Percentiles rank a stretch among this genome's conserved stretches.
These are phyloP conservation scores for Agapornis roseicollis DNA, from an alignment of 2,113 vertebrate genomes.

Conservation along the genomic window DNA sequence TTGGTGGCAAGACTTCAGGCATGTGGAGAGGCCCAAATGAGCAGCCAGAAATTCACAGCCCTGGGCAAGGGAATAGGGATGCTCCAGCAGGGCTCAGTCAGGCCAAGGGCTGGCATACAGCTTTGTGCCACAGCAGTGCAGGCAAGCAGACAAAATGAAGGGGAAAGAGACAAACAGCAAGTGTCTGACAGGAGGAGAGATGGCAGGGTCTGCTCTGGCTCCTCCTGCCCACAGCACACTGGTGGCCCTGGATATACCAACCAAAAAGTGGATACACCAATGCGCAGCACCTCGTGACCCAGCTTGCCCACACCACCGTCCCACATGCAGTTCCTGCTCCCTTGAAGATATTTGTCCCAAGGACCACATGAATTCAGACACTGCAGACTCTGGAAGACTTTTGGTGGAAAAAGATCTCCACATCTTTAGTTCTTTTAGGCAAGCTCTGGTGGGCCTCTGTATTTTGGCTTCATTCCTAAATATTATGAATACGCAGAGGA, in stretches of 20 bases:
- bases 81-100: not conserved
- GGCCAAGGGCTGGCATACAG: not conserved
- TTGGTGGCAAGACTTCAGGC: not conserved
- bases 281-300: not conserved
- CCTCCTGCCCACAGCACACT: rapidly evolving
- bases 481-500: not conserved
- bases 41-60: not conserved
- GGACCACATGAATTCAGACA: not conserved
- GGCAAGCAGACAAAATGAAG: not conserved
- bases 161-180: not conserved
- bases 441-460: not conserved
- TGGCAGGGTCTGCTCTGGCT: rapidly evolving
- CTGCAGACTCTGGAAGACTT: not conserved
- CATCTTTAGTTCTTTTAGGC: not conserved
- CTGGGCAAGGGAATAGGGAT: not conserved
- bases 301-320: rapidly evolving
- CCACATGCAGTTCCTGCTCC: not conserved
- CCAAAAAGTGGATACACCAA: not conserved
- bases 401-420: not conserved
- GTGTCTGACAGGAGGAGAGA: not conserved
- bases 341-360: not conserved
- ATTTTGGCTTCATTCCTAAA: not conserved
- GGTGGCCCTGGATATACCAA: not conserved
- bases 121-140: rapidly evolving
- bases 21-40: not conserved